These are phyloP conservation scores for Tachysurus fulvidraco DNA, from an alignment of 2,113 vertebrate species.

Conservation along the genomic window DNA sequence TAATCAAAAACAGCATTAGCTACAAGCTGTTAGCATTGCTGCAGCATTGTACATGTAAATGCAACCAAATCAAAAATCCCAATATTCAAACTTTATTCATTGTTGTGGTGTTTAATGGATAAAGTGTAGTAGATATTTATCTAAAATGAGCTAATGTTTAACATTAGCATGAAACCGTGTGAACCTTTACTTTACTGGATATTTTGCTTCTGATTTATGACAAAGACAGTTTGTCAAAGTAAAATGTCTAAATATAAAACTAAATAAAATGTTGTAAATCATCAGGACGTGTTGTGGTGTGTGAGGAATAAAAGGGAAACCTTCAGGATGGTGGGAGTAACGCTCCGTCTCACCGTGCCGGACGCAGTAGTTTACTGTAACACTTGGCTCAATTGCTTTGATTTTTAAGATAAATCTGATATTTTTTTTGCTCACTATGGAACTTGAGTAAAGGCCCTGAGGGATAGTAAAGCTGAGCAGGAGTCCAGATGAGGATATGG, in stretches of 20 bases:
- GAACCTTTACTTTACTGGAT: background rate
- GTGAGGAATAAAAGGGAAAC: background rate
- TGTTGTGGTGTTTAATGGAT: background rate
- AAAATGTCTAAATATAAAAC: background rate
- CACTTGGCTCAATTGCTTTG: background rate
- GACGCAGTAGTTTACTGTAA: background rate
- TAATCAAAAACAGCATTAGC: background rate
- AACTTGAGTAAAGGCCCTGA: slow-evolving; percentile 19
- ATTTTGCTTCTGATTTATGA: no score
- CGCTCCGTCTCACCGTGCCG: background rate
- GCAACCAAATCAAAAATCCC: background rate
- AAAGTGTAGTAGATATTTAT: background rate
- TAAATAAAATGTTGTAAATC: background rate
- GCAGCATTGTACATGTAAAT: background rate
- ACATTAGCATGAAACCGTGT: background rate
- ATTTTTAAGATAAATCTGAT: background rate
- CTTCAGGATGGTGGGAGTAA: background rate
- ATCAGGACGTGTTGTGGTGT: no score
- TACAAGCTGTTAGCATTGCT: background rate
- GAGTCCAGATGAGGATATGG: slow-evolving; percentile 44
- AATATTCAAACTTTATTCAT: background rate
- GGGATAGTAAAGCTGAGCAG: slow-evolving; percentile 35
- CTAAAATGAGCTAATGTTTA: background rate
- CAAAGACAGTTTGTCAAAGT: no score
- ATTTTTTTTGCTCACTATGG: slow-evolving; percentile 1